Conservation (phyloP, 2,113 vertebrate species). For the Jacana jacana region DNA sequence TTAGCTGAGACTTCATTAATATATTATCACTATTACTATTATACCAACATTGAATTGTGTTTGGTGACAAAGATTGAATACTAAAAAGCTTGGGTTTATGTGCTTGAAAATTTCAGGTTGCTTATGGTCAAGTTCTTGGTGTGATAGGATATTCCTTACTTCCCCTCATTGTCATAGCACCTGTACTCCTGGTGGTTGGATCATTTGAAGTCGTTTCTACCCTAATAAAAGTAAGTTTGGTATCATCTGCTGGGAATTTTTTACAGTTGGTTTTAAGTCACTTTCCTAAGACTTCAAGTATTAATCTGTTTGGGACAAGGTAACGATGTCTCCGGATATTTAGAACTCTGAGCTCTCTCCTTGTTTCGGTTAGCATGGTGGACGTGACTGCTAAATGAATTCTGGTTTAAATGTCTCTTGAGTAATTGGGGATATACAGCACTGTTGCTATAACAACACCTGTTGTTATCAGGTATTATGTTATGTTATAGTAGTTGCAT, state of each 20-base stretch:
- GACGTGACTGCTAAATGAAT: background rate
- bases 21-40: background rate
- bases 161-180: constrained; percentile 96
- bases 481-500: background rate
- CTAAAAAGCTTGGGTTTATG: background rate
- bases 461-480: background rate
- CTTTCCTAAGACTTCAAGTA: background rate
- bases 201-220: constrained; percentile 93
- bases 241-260: background rate
- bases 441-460: background rate
- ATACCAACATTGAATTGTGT: background rate
- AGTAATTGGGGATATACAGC: background rate
- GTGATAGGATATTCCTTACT: constrained; percentile 98
- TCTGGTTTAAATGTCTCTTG: background rate
- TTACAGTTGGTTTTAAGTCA: background rate
- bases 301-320: background rate
- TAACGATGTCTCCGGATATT: background rate
- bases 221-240: constrained; percentile 89
- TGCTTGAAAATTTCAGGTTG: constrained; percentile 84
- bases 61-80: background rate
- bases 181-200: constrained; percentile 90
- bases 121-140: constrained; percentile 96
- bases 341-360: background rate
- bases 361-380: background rate
- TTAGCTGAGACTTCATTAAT: background rate